Percentiles rank a stretch among this genome's conserved stretches.
Evolutionary conservation across 1,140 invertebrate genomes (phyloP).

Genomic region (Elymnias hypermnestra): DNA sequence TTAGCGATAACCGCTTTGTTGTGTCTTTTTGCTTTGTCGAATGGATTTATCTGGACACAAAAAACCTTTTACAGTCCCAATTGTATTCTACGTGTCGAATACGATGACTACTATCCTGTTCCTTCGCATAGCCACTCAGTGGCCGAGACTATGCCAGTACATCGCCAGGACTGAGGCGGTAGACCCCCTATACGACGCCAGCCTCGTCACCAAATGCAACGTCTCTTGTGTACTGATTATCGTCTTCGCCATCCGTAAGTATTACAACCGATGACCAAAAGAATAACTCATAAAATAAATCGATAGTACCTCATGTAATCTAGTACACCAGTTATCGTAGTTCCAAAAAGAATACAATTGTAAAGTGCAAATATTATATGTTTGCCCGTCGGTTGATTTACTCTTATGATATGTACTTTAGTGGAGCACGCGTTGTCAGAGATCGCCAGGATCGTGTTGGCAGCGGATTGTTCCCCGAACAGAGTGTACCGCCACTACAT

Average conservation of each 20-base stretch:
- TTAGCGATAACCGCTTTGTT: neutral
- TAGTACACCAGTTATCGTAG: no score
- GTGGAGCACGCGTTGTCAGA: constrained; percentile 44
- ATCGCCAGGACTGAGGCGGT: constrained; percentile 27
- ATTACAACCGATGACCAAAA: no score
- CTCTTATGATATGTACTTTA: constrained; percentile 27
- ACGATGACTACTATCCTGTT: constrained; percentile 30
- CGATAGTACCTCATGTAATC: no score
- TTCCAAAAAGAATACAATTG: no score
- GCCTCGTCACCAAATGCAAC: constrained; percentile 29
- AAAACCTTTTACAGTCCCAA: no score
- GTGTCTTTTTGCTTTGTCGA: constrained; percentile 18
- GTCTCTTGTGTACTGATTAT: constrained; percentile 25
- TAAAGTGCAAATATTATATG: no score
- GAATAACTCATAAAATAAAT: no score
- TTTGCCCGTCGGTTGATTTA: no score
- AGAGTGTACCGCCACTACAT: constrained; percentile 32
- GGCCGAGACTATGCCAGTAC: constrained; percentile 33
- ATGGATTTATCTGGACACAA: no score
- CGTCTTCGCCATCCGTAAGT: constrained; percentile 22
- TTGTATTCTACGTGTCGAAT: constrained; percentile 30
- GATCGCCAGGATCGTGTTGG: constrained; percentile 25
- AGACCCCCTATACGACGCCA: constrained; percentile 23
- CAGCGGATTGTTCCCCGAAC: constrained; percentile 32
- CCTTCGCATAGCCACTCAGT: constrained; percentile 31